A percentile compares a stretch with the other conserved stretches of the same genome.
These are phyloP conservation scores for Thymelicus sylvestris DNA, from an alignment of 2,888 invertebrate genomes.

Conservation along the genomic window DNA sequence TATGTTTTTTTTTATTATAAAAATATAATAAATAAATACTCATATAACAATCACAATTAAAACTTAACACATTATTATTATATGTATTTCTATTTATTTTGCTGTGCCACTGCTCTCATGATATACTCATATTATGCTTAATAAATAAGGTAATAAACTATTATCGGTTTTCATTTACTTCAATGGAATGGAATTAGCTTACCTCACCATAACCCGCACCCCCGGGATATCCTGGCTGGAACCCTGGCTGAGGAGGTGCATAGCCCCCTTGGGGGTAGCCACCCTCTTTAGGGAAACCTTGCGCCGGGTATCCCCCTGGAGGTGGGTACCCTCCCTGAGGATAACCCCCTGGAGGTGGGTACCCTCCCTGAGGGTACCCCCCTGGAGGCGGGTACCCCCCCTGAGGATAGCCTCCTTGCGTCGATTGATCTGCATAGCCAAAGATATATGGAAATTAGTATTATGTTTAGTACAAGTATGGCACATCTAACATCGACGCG, in stretches of 20 bases:
- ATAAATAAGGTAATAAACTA: no score
- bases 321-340: constrained; percentile 66
- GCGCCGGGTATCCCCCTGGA: constrained; percentile 43
- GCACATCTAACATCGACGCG: constrained; percentile 7
- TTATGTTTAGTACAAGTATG: background rate
- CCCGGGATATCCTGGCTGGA: constrained; percentile 57
- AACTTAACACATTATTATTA: no score
- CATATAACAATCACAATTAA: no score
- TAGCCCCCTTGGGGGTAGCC: constrained; percentile 45
- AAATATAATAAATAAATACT: no score
- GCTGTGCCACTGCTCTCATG: no score
- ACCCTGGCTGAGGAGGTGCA: constrained; percentile 57
- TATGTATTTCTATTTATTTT: no score
- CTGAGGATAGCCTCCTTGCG: constrained; percentile 57
- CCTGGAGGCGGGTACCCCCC: constrained; percentile 66
- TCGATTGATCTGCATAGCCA: constrained; percentile 33
- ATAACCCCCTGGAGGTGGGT: constrained; percentile 55
- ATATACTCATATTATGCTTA: no score
- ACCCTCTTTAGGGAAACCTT: no score
- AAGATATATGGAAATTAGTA: background rate
- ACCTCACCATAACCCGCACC: constrained; percentile 71
- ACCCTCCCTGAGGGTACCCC: constrained; percentile 54
- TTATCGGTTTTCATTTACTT: no score
- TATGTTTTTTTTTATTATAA: no score
- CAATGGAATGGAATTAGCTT: constrained; percentile 39